A percentile compares a stretch with the other conserved stretches of the same genome.
Evolutionary conservation across 2,797 vertebrate genomes (phyloP).

Genomic region (Ctenochaetus hawaiiensis): DNA sequence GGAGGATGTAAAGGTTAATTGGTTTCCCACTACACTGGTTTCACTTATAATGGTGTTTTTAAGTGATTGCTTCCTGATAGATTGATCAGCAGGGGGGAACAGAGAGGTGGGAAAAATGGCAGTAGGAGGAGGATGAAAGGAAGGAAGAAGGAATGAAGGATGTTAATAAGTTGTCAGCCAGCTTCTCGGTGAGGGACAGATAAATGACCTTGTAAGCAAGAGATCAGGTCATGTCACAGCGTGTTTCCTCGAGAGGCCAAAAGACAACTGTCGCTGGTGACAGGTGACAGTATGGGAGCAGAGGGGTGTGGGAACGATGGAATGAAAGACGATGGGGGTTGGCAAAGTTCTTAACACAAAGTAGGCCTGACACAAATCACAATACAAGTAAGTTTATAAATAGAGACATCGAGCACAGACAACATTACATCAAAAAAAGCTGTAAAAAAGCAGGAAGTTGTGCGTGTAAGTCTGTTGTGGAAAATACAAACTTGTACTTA

Average conservation of each 20-base stretch:
- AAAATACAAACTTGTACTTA: background rate
- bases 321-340: background rate
- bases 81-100: constrained; percentile 46
- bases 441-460: background rate
- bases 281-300: constrained; percentile 38
- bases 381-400: constrained; percentile 2
- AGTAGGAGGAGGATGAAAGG: constrained; percentile 8
- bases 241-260: constrained; percentile 38
- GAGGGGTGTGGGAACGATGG: constrained; percentile 10
- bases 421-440: background rate
- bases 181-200: constrained; percentile 49
- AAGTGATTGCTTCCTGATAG: constrained; percentile 64
- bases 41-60: constrained; percentile 71
- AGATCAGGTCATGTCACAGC: constrained; percentile 52
- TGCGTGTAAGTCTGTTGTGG: background rate
- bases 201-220: constrained; percentile 53
- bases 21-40: constrained; percentile 75
- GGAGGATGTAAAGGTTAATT: constrained; percentile 80
- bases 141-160: constrained; percentile 32
- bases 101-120: constrained; percentile 18
- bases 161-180: constrained; percentile 46
- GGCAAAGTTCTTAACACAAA: constrained; percentile 23
- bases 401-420: background rate
- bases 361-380: background rate
- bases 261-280: constrained; percentile 42